phyloP scores from a whole-genome alignment of 2,113 vertebrate genomes.

The Lichenostomus cassidix region DNA sequence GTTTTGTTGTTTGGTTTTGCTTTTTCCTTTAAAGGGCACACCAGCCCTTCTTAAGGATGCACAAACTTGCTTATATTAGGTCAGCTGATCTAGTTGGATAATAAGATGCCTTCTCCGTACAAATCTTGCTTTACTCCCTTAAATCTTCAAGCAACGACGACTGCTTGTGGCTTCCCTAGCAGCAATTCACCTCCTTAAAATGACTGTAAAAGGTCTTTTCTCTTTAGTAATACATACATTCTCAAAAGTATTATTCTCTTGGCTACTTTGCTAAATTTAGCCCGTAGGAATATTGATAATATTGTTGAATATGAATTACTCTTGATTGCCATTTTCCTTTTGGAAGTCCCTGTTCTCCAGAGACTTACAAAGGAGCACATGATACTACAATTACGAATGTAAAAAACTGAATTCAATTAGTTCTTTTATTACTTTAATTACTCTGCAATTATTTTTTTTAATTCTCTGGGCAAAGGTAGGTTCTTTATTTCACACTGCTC shows the following conservation, averaged over 20 bases:
- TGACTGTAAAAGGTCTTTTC: background rate
- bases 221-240: background rate
- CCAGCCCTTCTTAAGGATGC: background rate
- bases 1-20: background rate
- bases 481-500: background rate
- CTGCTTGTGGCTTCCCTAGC: background rate
- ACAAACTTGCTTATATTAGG: background rate
- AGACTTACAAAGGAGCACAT: background rate
- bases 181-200: background rate
- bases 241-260: background rate
- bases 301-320: background rate
- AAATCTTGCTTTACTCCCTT: background rate
- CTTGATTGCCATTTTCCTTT: background rate
- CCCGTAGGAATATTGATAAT: background rate
- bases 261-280: background rate
- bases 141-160: background rate
- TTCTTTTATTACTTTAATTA: background rate
- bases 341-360: background rate
- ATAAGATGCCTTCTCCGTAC: background rate
- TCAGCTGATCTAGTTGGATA: background rate
- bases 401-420: background rate
- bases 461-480: conserved; percentile 9
- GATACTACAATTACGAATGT: background rate
- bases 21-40: background rate
- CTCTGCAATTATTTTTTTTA: background rate